Evolutionary conservation across 2,888 invertebrate genomes (phyloP).

Genomic region (Mythimna vitellina): DNA sequence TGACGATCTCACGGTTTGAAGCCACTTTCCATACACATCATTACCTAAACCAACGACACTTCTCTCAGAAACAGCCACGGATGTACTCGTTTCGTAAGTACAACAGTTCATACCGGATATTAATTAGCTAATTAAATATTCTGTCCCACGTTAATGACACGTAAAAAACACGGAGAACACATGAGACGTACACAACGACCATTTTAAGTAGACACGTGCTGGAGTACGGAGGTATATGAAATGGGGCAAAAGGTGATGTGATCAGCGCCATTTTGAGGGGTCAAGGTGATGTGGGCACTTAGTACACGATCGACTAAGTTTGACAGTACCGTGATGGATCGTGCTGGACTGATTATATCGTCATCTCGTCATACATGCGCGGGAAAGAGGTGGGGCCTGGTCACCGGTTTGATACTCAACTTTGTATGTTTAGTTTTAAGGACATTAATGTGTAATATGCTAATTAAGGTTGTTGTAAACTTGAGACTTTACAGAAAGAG

Average conservation of each 20-base stretch:
- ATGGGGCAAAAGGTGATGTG: not conserved
- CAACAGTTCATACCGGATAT: constrained; percentile 64
- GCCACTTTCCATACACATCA: constrained; percentile 27
- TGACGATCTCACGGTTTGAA: constrained; percentile 17
- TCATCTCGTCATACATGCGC: constrained; percentile 63
- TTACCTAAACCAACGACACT: constrained; percentile 27
- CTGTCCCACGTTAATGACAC: constrained; percentile 69
- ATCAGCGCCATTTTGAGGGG: constrained; percentile 10
- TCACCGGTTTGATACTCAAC: constrained; percentile 8
- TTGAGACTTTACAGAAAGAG: not conserved
- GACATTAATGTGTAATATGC: constrained; percentile 14
- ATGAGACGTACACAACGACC: constrained; percentile 47
- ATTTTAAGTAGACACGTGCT: not conserved
- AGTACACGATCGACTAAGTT: constrained; percentile 71
- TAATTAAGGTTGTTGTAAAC: not conserved
- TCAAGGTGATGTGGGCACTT: constrained; percentile 53
- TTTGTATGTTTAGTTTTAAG: constrained; percentile 25
- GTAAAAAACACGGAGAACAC: constrained; percentile 69
- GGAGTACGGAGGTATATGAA: not conserved
- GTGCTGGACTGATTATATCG: constrained; percentile 75
- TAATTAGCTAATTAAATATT: constrained; percentile 72
- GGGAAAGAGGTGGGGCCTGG: constrained; percentile 36
- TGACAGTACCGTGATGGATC: constrained; percentile 81
- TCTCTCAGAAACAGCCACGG: constrained; percentile 40
- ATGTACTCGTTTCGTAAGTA: constrained; percentile 51